Percentiles rank a stretch among this genome's conserved stretches.
Conservation (phyloP, 37 sponge, comb jelly and placozoan species). For the Halichondria panicea region DNA sequence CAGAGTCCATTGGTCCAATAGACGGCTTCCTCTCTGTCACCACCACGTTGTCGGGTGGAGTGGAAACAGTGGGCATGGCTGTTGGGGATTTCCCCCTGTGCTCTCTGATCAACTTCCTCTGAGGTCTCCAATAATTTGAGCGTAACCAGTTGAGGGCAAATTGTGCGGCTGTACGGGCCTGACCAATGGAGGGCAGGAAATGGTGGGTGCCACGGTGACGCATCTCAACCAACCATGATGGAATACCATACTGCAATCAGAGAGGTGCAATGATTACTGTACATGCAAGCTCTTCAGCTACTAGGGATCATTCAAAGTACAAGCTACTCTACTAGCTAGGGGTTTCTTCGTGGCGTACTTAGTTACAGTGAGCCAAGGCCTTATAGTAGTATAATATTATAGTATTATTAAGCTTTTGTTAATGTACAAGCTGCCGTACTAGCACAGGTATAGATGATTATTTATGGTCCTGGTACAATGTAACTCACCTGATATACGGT, state of each 20-base stretch:
- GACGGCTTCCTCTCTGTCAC: not conserved
- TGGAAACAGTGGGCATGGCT: slow-evolving; percentile 1
- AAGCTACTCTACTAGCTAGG: too few relatives aligned
- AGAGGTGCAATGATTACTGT: not conserved
- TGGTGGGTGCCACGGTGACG: slow-evolving; percentile 39
- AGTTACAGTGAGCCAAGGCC: too few relatives aligned
- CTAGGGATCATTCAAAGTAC: too few relatives aligned
- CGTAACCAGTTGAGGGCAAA: slow-evolving; percentile 41
- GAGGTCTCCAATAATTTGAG: slow-evolving; percentile 45
- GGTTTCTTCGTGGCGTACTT: too few relatives aligned
- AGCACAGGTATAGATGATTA: too few relatives aligned
- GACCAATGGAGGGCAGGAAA: slow-evolving; percentile 23
- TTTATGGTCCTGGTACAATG: too few relatives aligned
- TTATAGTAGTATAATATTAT: too few relatives aligned
- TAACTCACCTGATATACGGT: not conserved
- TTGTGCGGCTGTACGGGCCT: slow-evolving; percentile 12
- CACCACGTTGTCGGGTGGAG: not conserved
- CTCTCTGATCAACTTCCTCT: slow-evolving; percentile 15
- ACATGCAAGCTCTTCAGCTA: too few relatives aligned
- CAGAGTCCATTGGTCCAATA: not conserved
- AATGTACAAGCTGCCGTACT: too few relatives aligned
- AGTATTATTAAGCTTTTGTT: too few relatives aligned
- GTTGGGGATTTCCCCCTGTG: too few relatives aligned
- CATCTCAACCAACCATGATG: slow-evolving; percentile 33
- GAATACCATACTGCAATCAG: slow-evolving; percentile 22